A percentile compares a stretch with the other conserved stretches of the same genome.
Conservation (phyloP, 2,888 invertebrate species). For the Drosophila mercatorum region DNA sequence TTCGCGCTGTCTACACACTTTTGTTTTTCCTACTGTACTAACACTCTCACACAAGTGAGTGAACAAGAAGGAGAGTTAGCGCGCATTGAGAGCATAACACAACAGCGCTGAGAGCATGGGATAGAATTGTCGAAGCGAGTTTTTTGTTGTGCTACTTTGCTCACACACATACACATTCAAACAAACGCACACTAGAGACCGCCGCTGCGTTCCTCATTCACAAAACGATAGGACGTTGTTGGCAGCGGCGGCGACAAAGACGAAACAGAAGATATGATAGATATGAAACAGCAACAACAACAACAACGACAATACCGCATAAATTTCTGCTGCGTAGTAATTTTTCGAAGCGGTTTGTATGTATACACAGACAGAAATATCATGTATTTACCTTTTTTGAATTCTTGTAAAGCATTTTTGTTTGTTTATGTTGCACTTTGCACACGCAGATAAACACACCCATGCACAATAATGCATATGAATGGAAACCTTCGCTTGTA, state of each 20-base stretch:
- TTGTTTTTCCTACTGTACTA: conserved; percentile 56
- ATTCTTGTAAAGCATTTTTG: conserved; percentile 56
- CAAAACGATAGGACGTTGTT: conserved; percentile 60
- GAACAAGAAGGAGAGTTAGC: conserved; percentile 6
- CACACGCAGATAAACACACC: conserved; percentile 29
- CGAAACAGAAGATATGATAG: conserved; percentile 75
- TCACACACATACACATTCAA: conserved; percentile 34
- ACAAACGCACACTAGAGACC: conserved; percentile 48
- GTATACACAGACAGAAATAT: conserved; percentile 22
- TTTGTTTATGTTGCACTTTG: conserved; percentile 61
- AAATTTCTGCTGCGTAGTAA: conserved; percentile 80
- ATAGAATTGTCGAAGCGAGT: conserved; percentile 51
- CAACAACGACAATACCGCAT: conserved; percentile 51
- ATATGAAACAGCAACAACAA: conserved; percentile 73
- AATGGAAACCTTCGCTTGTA: conserved; percentile 19
- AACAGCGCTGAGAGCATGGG: conserved; percentile 22
- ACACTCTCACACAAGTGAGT: conserved; percentile 30
- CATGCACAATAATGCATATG: conserved; percentile 22
- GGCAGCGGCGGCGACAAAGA: conserved; percentile 44
- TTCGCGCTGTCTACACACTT: conserved; percentile 58
- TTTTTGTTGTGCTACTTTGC: conserved; percentile 61
- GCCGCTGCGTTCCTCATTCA: conserved; percentile 63
- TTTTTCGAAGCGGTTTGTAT: conserved; percentile 59
- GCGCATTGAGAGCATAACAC: conserved; percentile 32
- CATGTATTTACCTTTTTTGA: conserved; percentile 66